Percentiles rank a stretch among this genome's conserved stretches.
Evolutionary conservation across 1,140 invertebrate genomes (phyloP).

Genomic region (Drosophila malerkotliana): DNA sequence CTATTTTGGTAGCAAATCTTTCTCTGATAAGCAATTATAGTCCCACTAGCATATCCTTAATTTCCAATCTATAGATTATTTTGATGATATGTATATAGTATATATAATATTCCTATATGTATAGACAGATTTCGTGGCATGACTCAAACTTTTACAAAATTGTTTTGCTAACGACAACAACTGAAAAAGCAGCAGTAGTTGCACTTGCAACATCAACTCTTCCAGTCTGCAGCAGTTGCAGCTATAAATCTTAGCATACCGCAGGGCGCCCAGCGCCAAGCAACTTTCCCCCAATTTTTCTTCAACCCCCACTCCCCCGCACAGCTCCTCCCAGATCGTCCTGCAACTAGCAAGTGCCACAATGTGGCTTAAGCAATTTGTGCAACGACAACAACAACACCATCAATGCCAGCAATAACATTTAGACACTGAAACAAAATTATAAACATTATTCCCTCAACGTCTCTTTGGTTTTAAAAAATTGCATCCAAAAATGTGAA

Average conservation of each 20-base stretch:
- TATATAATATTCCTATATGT: background rate
- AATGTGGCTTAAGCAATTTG: conserved; percentile 79
- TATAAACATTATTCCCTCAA: background rate
- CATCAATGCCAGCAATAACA: background rate
- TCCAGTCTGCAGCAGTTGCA: conserved; percentile 55
- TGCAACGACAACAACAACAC: conserved; percentile 46
- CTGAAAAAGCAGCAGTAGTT: conserved; percentile 12
- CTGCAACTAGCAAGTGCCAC: conserved; percentile 45
- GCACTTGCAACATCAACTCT: conserved; percentile 37
- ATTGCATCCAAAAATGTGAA: background rate
- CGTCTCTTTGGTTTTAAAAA: background rate
- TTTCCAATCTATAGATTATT: conserved; percentile 74
- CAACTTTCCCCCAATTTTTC: conserved; percentile 47
- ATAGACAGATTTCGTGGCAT: conserved; percentile 16
- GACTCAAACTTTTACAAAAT: conserved; percentile 70
- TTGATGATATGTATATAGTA: conserved; percentile 1
- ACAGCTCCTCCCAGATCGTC: background rate
- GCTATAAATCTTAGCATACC: conserved; percentile 80
- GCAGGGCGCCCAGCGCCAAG: conserved; percentile 59
- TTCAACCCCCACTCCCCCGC: background rate
- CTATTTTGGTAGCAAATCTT: no score
- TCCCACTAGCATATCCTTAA: conserved; percentile 55
- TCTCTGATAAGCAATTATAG: no score
- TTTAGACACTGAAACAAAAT: conserved; percentile 5
- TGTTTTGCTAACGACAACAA: conserved; percentile 70